phyloP scores from a whole-genome alignment of 2,113 vertebrate genomes.

The Podiceps cristatus region DNA sequence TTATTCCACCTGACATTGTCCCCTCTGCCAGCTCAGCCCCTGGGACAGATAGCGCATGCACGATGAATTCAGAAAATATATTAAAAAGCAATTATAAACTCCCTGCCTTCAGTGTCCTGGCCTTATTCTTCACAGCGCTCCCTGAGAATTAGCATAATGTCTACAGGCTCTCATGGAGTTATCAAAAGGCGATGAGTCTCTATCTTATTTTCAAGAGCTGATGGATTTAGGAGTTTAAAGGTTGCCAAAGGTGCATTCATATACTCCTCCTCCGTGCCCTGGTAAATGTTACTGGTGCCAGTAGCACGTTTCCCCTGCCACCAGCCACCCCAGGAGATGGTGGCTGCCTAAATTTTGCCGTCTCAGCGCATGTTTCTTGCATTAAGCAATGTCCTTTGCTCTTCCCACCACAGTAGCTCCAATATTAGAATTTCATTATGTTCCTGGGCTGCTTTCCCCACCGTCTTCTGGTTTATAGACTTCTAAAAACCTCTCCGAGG shows the following conservation, averaged over 20 bases:
- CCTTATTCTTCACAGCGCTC: constrained; percentile 61
- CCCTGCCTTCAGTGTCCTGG: constrained; percentile 61
- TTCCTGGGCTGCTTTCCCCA: constrained; percentile 7
- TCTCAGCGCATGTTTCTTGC: constrained; percentile 3
- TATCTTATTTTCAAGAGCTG: constrained; percentile 61
- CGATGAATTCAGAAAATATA: constrained; percentile 74
- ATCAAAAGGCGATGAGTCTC: constrained; percentile 63
- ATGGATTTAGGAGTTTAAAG: constrained; percentile 45
- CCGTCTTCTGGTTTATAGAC: not conserved
- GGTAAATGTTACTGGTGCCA: not conserved
- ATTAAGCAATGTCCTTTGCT: constrained; percentile 18
- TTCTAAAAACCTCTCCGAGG: not conserved
- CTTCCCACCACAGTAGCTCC: not conserved
- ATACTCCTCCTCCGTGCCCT: not conserved
- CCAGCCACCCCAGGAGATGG: constrained; percentile 26
- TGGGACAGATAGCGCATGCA: constrained; percentile 62
- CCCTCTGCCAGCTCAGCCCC: constrained; percentile 52
- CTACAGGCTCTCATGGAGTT: constrained; percentile 68
- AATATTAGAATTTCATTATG: constrained; percentile 9
- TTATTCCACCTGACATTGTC: constrained; percentile 54
- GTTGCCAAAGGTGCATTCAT: constrained; percentile 37
- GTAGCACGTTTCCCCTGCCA: not conserved
- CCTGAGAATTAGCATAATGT: constrained; percentile 75
- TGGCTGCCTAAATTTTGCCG: not conserved
- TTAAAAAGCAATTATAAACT: constrained; percentile 80